phyloP scores from a whole-genome alignment of 2,888 invertebrate species.

The Athetis lepigone region DNA sequence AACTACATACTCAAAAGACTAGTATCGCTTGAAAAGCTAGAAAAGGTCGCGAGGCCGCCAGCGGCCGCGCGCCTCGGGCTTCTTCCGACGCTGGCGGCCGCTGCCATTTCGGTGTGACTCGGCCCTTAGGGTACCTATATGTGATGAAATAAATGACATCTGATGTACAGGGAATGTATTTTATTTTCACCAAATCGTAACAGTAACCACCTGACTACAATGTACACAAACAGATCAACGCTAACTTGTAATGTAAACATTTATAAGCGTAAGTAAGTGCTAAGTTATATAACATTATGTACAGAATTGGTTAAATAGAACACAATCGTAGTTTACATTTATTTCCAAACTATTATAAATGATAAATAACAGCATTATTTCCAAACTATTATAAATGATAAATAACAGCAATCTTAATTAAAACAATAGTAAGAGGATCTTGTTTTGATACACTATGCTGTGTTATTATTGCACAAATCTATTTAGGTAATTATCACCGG shows the following conservation, averaged over 20 bases:
- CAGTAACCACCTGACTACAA: slow-evolving; percentile 48
- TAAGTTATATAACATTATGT: slow-evolving; percentile 21
- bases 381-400: slow-evolving; percentile 11
- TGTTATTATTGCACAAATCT: slow-evolving; percentile 8
- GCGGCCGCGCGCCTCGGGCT: no score
- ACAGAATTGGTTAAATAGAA: slow-evolving; percentile 41
- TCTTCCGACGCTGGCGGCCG: no score
- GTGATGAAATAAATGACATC: slow-evolving; percentile 28
- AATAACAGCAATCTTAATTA: slow-evolving; percentile 5
- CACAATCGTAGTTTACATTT: slow-evolving; percentile 30
- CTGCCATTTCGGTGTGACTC: no score
- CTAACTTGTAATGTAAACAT: slow-evolving; percentile 8
- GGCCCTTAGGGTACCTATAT: neutral
- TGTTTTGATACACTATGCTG: neutral
- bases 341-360: slow-evolving; percentile 26
- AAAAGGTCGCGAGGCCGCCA: no score
- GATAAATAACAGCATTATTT: slow-evolving; percentile 9
- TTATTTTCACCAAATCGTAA: slow-evolving; percentile 58
- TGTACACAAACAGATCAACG: slow-evolving; percentile 28
- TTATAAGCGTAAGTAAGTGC: neutral
- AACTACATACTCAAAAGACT: no score
- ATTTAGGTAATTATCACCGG: neutral
- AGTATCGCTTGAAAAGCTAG: no score
- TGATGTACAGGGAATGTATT: slow-evolving; percentile 65
- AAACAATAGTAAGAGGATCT: neutral